phyloP scores from a whole-genome alignment of 92 coral and sea anemone genomes.

The Porites divaricata region DNA sequence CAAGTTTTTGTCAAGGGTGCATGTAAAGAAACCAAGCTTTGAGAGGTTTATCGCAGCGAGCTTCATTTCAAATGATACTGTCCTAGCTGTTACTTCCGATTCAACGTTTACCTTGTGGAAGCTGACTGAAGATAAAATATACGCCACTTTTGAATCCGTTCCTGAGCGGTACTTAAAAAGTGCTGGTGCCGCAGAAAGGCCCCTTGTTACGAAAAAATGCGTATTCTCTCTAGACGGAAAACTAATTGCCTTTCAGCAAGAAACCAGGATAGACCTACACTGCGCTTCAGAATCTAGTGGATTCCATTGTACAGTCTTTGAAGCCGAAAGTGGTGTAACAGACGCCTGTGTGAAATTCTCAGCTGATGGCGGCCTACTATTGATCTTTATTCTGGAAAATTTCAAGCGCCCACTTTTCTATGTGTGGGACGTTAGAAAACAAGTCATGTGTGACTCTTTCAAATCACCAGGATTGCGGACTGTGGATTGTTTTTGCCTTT shows the following conservation, averaged over 20 bases:
- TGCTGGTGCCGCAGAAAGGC: too few relatives aligned
- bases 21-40: too few relatives aligned
- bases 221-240: background rate
- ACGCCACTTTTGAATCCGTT: background rate
- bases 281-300: too few relatives aligned
- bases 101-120: background rate
- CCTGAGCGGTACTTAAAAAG: background rate
- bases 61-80: background rate
- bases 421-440: conserved; percentile 4
- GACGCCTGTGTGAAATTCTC: background rate
- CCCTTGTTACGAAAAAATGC: background rate
- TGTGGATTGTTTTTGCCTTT: conserved; percentile 1
- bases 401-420: background rate
- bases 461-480: background rate
- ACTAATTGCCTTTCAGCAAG: background rate
- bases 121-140: background rate
- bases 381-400: background rate
- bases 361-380: background rate
- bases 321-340: background rate
- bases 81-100: background rate
- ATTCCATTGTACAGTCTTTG: background rate
- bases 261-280: background rate
- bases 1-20: background rate
- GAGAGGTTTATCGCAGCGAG: too few relatives aligned
- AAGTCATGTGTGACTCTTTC: background rate